phyloP scores from a whole-genome alignment of 1,140 invertebrate species.

The Leptopilina boulardi region DNA sequence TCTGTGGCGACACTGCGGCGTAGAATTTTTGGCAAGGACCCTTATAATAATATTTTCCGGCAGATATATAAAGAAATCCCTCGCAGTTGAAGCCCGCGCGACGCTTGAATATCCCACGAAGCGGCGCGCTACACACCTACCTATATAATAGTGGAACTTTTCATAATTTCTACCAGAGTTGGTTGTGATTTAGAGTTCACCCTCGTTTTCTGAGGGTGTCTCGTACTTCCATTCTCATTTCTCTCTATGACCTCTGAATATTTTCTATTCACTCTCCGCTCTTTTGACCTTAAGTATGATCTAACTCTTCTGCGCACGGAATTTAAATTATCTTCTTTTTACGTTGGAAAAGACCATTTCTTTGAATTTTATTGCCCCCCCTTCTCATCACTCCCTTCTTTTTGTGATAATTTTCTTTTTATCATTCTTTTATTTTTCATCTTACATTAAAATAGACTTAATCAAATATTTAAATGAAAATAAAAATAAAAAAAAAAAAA shows the following conservation, averaged over 20 bases:
- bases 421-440: no score
- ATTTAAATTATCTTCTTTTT: constrained; percentile 19
- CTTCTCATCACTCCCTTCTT: neutral
- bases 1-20: constrained; percentile 26
- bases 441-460: neutral
- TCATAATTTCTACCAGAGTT: constrained; percentile 51
- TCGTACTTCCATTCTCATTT: constrained; percentile 19
- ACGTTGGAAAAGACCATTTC: neutral
- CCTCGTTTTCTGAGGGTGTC: constrained; percentile 36
- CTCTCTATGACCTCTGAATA: constrained; percentile 24
- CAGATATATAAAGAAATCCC: constrained; percentile 41
- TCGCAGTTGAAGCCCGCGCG: constrained; percentile 21
- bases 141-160: constrained; percentile 20
- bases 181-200: constrained; percentile 52
- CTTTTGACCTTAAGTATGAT: constrained; percentile 30
- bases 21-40: constrained; percentile 42
- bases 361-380: neutral
- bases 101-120: neutral
- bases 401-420: neutral
- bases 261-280: constrained; percentile 24
- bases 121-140: constrained; percentile 4
- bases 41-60: constrained; percentile 53
- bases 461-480: neutral
- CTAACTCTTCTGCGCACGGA: neutral
- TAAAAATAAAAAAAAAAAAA: neutral